Evolutionary conservation across 2,888 invertebrate genomes (phyloP).

Genomic region (Notodonta ziczac): DNA sequence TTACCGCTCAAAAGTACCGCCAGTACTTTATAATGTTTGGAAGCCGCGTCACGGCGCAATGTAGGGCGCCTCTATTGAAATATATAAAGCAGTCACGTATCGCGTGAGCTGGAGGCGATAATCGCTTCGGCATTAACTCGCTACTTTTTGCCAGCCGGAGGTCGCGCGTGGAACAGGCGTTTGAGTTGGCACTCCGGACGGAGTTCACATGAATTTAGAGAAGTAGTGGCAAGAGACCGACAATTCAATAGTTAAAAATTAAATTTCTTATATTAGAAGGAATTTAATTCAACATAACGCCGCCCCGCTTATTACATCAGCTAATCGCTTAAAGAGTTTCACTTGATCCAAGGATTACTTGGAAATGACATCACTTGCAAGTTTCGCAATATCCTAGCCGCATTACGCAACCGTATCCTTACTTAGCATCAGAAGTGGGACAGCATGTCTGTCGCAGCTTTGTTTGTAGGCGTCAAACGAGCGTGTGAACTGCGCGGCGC

Average conservation of each 20-base stretch:
- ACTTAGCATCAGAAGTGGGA: slow-evolving; percentile 3
- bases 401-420: not conserved
- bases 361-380: not conserved
- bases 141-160: not conserved
- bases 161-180: not conserved
- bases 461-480: slow-evolving; percentile 3
- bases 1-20: slow-evolving; percentile 3
- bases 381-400: not conserved
- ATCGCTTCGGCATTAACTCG: slow-evolving; percentile 2
- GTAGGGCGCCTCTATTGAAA: not conserved
- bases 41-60: not conserved
- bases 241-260: no score
- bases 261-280: no score
- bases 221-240: no score
- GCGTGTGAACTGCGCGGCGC: slow-evolving; percentile 5
- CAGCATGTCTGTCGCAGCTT: slow-evolving; percentile 4
- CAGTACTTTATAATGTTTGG: not conserved
- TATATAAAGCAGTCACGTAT: slow-evolving; percentile 5
- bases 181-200: not conserved
- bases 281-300: no score
- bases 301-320: no score
- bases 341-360: not conserved
- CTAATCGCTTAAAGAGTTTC: no score
- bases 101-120: slow-evolving; percentile 3
- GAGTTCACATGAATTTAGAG: not conserved